Base-by-base conservation (phyloP, 2,888 invertebrate species). In the Microdon myrmicae region DNA sequence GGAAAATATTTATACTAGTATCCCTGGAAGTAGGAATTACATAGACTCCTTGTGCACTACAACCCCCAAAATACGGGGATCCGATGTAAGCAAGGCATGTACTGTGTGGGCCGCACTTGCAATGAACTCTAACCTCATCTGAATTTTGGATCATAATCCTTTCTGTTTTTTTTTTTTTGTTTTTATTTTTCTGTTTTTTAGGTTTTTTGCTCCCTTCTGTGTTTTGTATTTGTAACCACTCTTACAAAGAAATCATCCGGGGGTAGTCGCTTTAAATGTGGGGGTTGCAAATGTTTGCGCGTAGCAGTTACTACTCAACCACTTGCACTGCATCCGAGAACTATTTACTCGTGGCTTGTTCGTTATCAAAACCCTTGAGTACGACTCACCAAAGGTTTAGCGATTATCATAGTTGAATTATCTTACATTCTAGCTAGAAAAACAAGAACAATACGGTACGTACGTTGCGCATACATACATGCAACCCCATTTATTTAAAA, bases 371-470 rank as follows among this genome's bases (percentile, higher is more conserved):
- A 37, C 39, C 28, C 43, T 55, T 55, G 32, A 14, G 37, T 23
- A 17, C 26, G 55, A 61, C 47, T 39, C 37, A 56, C 41, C 37
- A 19, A 17, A 41, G 48, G 49, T 45, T 61, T 49, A 49, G 38
- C 44, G 41, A 61, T 61, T 56, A 49, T 56, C 48, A 34, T 49
- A 61, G 61, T 56, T 56, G 38, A 56, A 61, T 61, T 61, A 49
- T 49, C 49, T 56, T 34, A 53, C 58, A 51, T 16, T 37, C 38
- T 48, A 10, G 23, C 14, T 32, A n/a, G n/a, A n/a, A n/a, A n/a
- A n/a, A n/a, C n/a, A n/a, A n/a, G n/a, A n/a, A n/a, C 26, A 28
- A 17, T 22, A 13, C 14, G 19, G 16, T 34, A 13, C 10, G 16
- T 26, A 20, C 28, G 17, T 26, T 19, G 10, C 13, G 25, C 6